phyloP scores from a whole-genome alignment of 2,888 invertebrate species.

The Athalia circularis region DNA sequence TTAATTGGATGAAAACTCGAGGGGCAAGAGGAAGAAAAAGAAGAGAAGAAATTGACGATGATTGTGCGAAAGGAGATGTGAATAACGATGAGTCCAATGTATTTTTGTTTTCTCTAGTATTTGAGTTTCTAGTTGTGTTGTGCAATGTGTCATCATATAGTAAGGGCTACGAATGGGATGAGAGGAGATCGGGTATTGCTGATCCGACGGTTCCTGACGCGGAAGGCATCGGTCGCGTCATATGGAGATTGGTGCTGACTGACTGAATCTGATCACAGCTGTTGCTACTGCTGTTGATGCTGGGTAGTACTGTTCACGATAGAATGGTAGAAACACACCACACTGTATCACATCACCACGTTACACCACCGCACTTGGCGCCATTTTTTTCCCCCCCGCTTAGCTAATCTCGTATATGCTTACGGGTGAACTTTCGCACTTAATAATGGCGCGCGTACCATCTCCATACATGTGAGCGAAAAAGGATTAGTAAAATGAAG shows the following conservation, averaged over 20 bases:
- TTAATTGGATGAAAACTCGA: too few relatives aligned
- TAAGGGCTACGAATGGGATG: neutral
- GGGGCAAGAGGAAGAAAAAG: too few relatives aligned
- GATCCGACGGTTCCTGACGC: conserved; percentile 29
- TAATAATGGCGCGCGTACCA: conserved; percentile 16
- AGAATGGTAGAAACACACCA: neutral
- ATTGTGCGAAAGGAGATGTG: too few relatives aligned
- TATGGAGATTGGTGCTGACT: conserved; percentile 26
- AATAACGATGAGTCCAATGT: neutral
- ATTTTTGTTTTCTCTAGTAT: neutral
- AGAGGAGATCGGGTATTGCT: conserved; percentile 17
- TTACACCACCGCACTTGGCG: conserved; percentile 16
- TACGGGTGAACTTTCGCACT: conserved; percentile 48
- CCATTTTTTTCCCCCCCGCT: conserved; percentile 36
- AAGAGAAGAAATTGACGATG: too few relatives aligned
- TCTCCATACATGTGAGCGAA: neutral
- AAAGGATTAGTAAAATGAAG: conserved; percentile 37
- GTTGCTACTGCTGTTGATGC: too few relatives aligned
- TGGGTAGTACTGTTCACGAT: too few relatives aligned
- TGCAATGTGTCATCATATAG: conserved; percentile 9
- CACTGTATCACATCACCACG: conserved; percentile 15
- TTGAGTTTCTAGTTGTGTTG: neutral
- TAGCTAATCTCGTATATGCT: conserved; percentile 51
- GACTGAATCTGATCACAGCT: conserved; percentile 38
- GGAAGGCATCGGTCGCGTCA: conserved; percentile 30